Percentiles rank a stretch among this genome's conserved stretches.
Evolutionary conservation across 2,888 invertebrate species (phyloP).

Genomic region (Lepidocyrtoides sp.): DNA sequence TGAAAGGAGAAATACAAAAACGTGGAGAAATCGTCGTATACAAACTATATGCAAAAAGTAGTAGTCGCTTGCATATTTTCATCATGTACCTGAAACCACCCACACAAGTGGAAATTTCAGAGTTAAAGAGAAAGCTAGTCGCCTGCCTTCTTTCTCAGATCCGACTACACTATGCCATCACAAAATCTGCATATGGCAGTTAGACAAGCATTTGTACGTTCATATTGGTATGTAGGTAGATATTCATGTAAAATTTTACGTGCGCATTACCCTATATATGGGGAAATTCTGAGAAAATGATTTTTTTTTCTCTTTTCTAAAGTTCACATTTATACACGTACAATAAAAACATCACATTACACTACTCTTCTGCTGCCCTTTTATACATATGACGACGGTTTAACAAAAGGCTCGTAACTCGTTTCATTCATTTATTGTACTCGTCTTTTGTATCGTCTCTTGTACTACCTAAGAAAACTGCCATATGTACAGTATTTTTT

Average conservation of each 20-base stretch:
- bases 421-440: slow-evolving; percentile 15
- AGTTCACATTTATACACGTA: neutral
- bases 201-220: too few relatives aligned
- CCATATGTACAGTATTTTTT: neutral
- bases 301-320: neutral
- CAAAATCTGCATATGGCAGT: neutral
- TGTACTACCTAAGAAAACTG: neutral
- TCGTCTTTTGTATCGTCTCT: neutral
- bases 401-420: neutral
- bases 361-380: neutral
- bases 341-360: neutral
- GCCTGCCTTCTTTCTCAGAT: neutral
- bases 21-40: too few relatives aligned
- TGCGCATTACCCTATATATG: neutral
- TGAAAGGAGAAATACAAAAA: too few relatives aligned
- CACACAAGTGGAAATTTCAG: neutral
- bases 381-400: neutral
- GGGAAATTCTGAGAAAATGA: neutral
- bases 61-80: neutral
- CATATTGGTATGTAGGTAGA: too few relatives aligned
- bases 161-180: neutral
- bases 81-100: slow-evolving; percentile 19
- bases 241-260: neutral
- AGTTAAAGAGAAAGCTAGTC: neutral
- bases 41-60: neutral